A percentile compares a stretch with the other conserved stretches of the same genome.
Evolutionary conservation across 2,113 vertebrate species (phyloP).

Genomic region (Corythaixoides concolor): DNA sequence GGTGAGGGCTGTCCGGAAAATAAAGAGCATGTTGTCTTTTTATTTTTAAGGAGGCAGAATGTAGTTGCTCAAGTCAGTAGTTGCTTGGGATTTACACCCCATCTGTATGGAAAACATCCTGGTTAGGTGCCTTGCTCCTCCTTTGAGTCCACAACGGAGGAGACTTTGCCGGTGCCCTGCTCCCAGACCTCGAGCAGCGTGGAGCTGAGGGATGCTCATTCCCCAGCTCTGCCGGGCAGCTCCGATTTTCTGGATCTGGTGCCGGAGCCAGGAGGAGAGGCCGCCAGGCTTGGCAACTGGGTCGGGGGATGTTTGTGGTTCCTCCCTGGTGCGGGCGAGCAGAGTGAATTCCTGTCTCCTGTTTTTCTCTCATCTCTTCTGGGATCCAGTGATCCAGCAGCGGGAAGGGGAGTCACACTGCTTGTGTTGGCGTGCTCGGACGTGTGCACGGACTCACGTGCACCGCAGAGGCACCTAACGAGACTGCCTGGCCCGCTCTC

Average conservation of each 20-base stretch:
- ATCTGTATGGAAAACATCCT: neutral
- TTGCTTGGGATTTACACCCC: neutral
- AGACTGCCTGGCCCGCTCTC: neutral
- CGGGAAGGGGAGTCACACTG: neutral
- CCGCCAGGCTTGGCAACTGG: neutral
- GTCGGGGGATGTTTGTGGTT: neutral
- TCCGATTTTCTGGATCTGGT: neutral
- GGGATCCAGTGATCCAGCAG: neutral
- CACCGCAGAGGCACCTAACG: rapidly evolving
- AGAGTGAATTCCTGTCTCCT: neutral
- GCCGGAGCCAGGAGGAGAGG: neutral
- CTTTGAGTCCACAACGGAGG: neutral
- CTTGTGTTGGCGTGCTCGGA: neutral
- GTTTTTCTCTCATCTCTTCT: neutral
- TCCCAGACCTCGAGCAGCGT: rapidly evolving
- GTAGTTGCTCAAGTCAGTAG: neutral
- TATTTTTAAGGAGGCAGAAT: neutral
- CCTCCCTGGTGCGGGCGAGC: neutral
- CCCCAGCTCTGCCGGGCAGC: neutral
- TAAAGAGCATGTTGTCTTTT: neutral
- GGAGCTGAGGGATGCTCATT: neutral
- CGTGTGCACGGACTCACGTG: rapidly evolving
- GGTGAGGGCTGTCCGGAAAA: neutral
- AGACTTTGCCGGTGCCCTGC: neutral
- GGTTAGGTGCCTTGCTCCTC: neutral